Evolutionary conservation across 2,888 invertebrate genomes (phyloP).

Genomic region (Sepioteuthis lessoniana): DNA sequence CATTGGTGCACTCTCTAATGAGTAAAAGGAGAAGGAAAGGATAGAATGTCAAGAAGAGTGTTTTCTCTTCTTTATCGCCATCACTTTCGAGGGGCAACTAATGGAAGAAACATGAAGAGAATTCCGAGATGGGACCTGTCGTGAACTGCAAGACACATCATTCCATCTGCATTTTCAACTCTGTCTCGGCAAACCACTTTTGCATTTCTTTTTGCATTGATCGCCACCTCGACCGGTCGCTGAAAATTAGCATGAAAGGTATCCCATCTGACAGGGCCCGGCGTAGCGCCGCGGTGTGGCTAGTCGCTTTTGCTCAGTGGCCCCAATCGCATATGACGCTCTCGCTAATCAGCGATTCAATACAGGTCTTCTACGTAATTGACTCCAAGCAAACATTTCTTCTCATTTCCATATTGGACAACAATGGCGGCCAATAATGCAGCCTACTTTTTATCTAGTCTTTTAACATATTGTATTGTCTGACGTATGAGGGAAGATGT

Average conservation of each 20-base stretch:
- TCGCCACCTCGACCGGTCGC: background rate
- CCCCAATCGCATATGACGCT: constrained; percentile 33
- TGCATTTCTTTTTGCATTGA: background rate
- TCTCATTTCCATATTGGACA: constrained; percentile 33
- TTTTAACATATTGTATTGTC: background rate
- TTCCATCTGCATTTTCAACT: constrained; percentile 33
- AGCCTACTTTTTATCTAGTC: background rate
- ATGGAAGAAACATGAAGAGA: background rate
- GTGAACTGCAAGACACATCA: background rate
- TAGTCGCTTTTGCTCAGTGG: constrained; percentile 3
- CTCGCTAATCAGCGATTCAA: background rate
- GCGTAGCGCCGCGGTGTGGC: background rate
- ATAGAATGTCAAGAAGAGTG: background rate
- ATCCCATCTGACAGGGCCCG: constrained; percentile 33
- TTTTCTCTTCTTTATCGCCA: background rate
- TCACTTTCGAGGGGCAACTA: background rate
- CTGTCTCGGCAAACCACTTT: background rate
- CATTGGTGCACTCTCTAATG: background rate
- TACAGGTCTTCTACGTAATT: constrained; percentile 20
- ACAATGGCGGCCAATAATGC: background rate
- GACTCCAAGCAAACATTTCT: constrained; percentile 12
- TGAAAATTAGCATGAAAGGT: background rate
- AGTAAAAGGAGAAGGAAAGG: background rate
- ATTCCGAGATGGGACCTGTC: background rate
- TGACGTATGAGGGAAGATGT: background rate